These are phyloP conservation scores for Astyanax mexicanus DNA, from an alignment of 2,797 vertebrate genomes.

Conservation along the genomic window DNA sequence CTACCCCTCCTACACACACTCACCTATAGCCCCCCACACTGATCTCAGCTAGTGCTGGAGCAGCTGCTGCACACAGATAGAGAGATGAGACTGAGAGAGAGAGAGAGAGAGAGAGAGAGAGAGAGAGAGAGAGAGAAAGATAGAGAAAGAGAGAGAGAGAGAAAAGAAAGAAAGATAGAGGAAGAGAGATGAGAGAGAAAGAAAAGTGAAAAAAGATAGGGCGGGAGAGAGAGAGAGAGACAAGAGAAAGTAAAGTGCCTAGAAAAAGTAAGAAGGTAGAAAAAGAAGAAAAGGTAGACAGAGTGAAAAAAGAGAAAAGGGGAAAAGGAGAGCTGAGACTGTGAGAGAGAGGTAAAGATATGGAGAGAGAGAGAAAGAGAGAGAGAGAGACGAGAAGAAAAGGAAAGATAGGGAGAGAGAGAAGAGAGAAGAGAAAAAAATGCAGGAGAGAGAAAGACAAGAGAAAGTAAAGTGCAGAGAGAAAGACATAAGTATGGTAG, in stretches of 20 bases:
- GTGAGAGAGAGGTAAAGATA: not conserved
- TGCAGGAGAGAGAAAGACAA: not conserved
- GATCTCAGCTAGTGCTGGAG: slow-evolving; percentile 79
- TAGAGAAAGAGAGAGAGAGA: not conserved
- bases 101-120: not conserved
- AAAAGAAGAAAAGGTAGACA: too few species aligned
- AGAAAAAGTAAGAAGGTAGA: too few species aligned
- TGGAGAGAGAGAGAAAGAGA: not conserved
- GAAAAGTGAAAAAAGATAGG: too few species aligned
- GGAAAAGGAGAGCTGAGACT: too few species aligned
- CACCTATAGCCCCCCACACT: slow-evolving; percentile 75
- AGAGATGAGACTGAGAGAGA: slow-evolving; percentile 44
- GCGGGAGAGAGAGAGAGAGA: not conserved
- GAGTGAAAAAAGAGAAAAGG: too few species aligned
- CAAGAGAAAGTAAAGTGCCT: too few species aligned
- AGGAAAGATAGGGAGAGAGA: slow-evolving; percentile 2
- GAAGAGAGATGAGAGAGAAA: not conserved
- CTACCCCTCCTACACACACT: slow-evolving; percentile 16
- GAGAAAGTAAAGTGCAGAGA: not conserved
- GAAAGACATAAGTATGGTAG: too few species aligned
- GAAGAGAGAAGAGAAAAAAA: not conserved
- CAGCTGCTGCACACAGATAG: slow-evolving; percentile 80
- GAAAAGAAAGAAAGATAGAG: not conserved
- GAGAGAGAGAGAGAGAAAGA: not conserved
- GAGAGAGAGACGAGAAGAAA: not conserved